Base-by-base conservation (phyloP, 1,140 invertebrate species). In the Leptonema lineaticorne region DNA sequence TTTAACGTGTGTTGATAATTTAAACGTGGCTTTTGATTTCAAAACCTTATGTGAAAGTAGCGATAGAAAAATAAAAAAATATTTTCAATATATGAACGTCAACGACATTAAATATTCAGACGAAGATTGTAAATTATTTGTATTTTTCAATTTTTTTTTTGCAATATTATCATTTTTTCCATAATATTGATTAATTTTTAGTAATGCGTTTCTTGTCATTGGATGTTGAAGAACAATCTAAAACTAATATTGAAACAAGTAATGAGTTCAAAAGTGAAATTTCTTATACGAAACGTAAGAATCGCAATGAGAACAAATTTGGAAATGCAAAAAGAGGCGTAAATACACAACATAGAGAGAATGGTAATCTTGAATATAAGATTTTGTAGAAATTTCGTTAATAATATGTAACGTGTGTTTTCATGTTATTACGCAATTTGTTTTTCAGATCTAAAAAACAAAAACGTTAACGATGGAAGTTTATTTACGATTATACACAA, bases 11-110 rank as follows among this genome's bases (percentile, higher is more conserved):
- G 28, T 60, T 14, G 2, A 28, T 9, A 69, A 67, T 67, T 62
- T 72, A 16, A 53, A 67, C 20, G 46, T 67, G 11, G 70, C 70
- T 0, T 69, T 67, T 18, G 65, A 64, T n/a, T 72, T 72, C 27
- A 69, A 58, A 59, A 50, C 27, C 1, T 63, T 56, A 16, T 72
- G 70, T 48, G 68, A 72, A 46, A 57, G 48, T 1, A 69, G 67
- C 28, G 59, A 72, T 37, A 4, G 48, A 27, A 62, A 33, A n/a
- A 37, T 72, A n/a, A 63, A 59, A 60, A 59, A 9, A n/a, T 53
- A 45, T 9, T 60, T 65, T 24, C 22, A 20, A 22, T 1, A 7
- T 1, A 22, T 4, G n/a, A 53, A 50, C 8, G 20, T 14, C 3
- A 27, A 50, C 8, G 20, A 24, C 3, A 27, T 7, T 24, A 28